Conservation (phyloP, 2,888 invertebrate species). For the Acleris literana region DNA sequence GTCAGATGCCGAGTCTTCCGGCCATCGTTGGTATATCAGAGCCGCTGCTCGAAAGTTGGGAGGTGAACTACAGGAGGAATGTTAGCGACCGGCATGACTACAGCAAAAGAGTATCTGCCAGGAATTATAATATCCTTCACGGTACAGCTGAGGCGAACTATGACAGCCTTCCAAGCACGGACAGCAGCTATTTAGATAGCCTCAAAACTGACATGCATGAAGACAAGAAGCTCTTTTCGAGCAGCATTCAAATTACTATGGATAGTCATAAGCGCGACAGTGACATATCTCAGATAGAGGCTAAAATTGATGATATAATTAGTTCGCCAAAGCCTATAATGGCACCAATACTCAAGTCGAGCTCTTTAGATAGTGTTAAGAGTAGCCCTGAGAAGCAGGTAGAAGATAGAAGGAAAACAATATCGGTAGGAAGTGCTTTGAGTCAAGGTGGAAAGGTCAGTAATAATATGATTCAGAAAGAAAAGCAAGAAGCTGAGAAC, state of each 20-base stretch:
- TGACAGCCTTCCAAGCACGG: slow-evolving; percentile 77
- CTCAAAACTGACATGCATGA: slow-evolving; percentile 72
- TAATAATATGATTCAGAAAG: slow-evolving; percentile 47
- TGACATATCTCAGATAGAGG: slow-evolving; percentile 81
- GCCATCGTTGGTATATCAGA: slow-evolving; percentile 80
- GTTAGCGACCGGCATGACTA: slow-evolving; percentile 71
- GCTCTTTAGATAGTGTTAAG: slow-evolving; percentile 84
- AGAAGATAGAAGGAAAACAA: slow-evolving; percentile 77
- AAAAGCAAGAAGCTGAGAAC: slow-evolving; percentile 67
- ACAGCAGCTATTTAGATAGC: slow-evolving; percentile 77
- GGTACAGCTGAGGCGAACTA: slow-evolving; percentile 67
- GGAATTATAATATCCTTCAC: slow-evolving; percentile 68
- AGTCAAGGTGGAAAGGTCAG: slow-evolving; percentile 53
- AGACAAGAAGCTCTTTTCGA: slow-evolving; percentile 70
- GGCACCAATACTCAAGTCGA: slow-evolving; percentile 78
- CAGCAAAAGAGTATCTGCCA: slow-evolving; percentile 69
- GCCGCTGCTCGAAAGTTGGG: slow-evolving; percentile 79
- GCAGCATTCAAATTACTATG: slow-evolving; percentile 71
- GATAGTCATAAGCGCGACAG: slow-evolving; percentile 73
- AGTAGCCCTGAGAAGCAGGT: slow-evolving; percentile 78
- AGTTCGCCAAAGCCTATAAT: slow-evolving; percentile 80
- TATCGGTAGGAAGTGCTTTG: slow-evolving; percentile 77
- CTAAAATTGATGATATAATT: slow-evolving; percentile 82
- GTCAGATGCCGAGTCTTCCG: slow-evolving; percentile 79
- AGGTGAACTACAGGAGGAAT: slow-evolving; percentile 77